phyloP scores from a whole-genome alignment of 2,888 invertebrate species.

The Platycnemis pennipes region DNA sequence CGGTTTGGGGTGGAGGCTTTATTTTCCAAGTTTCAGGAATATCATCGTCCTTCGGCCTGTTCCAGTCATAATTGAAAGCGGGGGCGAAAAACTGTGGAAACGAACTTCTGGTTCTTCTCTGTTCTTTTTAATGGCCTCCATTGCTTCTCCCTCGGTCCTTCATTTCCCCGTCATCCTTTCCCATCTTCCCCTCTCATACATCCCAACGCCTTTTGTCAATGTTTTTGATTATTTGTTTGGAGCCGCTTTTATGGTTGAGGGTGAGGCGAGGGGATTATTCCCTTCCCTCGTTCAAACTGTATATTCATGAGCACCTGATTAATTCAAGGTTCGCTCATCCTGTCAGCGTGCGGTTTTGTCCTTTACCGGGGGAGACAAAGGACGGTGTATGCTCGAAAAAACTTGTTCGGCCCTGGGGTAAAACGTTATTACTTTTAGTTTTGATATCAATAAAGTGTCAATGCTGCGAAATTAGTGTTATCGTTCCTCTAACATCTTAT shows the following conservation, averaged over 20 bases:
- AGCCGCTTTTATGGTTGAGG: neutral
- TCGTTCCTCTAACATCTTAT: neutral
- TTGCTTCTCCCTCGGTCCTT: neutral
- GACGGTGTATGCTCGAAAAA: neutral
- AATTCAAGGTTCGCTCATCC: neutral
- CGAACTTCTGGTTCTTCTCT: no score
- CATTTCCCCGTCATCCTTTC: neutral
- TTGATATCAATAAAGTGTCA: neutral
- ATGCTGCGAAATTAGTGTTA: neutral
- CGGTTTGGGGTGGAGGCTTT: no score
- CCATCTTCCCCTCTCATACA: no score
- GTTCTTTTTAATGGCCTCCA: no score
- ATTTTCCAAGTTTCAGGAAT: no score
- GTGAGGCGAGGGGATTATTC: neutral
- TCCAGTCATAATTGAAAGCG: no score
- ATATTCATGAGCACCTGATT: conserved; percentile 17
- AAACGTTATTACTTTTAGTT: neutral
- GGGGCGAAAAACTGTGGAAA: no score
- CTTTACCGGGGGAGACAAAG: neutral
- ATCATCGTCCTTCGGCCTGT: no score
- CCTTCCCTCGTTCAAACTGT: neutral
- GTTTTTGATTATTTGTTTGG: neutral
- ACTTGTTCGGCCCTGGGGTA: neutral
- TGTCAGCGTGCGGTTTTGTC: neutral
- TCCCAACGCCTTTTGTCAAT: neutral